These are phyloP conservation scores for Melangyna quadrimaculata DNA, from an alignment of 2,888 invertebrate species.

Conservation along the genomic window DNA sequence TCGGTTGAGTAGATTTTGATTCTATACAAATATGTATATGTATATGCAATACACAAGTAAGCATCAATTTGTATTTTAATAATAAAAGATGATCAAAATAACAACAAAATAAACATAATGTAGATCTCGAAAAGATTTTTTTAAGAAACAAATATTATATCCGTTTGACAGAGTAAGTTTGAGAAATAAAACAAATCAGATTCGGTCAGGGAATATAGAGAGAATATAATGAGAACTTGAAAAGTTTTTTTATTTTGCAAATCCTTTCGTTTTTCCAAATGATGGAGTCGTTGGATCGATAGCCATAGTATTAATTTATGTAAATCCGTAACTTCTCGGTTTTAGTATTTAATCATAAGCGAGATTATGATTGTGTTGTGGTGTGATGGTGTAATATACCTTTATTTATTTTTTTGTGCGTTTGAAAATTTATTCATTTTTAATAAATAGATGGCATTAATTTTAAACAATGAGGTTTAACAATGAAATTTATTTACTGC, in stretches of 20 bases:
- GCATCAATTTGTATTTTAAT: no score
- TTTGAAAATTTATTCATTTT: conserved; percentile 7
- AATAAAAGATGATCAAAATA: no score
- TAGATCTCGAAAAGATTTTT: neutral
- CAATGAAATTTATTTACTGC: neutral
- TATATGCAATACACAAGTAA: no score
- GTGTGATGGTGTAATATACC: neutral
- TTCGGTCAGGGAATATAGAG: conserved; percentile 15
- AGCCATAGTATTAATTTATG: conserved; percentile 35
- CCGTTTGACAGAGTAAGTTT: neutral
- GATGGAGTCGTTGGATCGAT: conserved; percentile 5
- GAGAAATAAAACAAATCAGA: neutral
- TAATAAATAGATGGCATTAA: neutral
- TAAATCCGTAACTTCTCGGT: neutral
- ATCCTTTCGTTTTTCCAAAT: conserved; percentile 13
- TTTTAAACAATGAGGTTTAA: neutral
- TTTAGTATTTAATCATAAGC: conserved; percentile 1
- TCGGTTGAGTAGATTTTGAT: no score
- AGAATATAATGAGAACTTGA: conserved; percentile 33
- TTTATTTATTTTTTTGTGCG: conserved; percentile 30
- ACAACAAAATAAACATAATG: no score
- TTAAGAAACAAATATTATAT: neutral
- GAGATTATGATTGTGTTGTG: neutral
- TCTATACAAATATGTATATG: no score
- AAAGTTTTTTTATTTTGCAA: conserved; percentile 5